Evolutionary conservation across 2,888 invertebrate genomes (phyloP), one percentile per base, ranked within the genome.

Genomic region (Megastigmus dorsalis): DNA sequence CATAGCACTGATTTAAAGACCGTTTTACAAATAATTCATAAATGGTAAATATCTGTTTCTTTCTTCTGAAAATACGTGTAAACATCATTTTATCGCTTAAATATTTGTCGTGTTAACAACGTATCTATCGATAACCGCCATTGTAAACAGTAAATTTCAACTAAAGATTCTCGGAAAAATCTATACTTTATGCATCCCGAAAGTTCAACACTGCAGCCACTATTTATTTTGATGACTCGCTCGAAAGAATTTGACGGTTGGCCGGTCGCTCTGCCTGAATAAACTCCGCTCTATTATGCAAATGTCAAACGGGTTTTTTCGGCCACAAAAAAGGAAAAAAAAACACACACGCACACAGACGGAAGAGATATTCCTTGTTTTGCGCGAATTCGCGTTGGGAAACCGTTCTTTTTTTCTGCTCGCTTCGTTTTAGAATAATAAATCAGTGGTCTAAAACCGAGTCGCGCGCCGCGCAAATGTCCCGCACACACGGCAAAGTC

Each of bases 251-350:
- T 67, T 13, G 23, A 5, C 45, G 23, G 36, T 57, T 50, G n/a
- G 13, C 9, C 36, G 20, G 15, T 48, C 26, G 60, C 7, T 50
- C 38, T n/a, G 20, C 3, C 18, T 13, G 26, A 48, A 36, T 36
- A 68, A 57, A 48, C 15, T 28, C 26, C 5, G 5, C 4, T 28
- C 15, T 30, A 52, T 33, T 52, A 70, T 54, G 62, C 23, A 62
- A 69, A 70, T 70, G 18, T 3, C 28, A 60, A 69, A 69, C 68
- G 15, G 20, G 59, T 60, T 60, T 48, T 18, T n/a, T n/a, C n/a
- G n/a, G n/a, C n/a, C n/a, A n/a, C n/a, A n/a, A n/a, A n/a, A n/a
- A n/a, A n/a, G n/a, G n/a, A n/a, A n/a, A n/a, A n/a, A n/a, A n/a
- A n/a, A n/a, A n/a, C n/a, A n/a, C n/a, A n/a, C n/a, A n/a, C n/a